Evolutionary conservation across 2,797 vertebrate genomes (phyloP), one percentile per base, ranked within the genome.

Genomic region (Oophaga sylvatica): DNA sequence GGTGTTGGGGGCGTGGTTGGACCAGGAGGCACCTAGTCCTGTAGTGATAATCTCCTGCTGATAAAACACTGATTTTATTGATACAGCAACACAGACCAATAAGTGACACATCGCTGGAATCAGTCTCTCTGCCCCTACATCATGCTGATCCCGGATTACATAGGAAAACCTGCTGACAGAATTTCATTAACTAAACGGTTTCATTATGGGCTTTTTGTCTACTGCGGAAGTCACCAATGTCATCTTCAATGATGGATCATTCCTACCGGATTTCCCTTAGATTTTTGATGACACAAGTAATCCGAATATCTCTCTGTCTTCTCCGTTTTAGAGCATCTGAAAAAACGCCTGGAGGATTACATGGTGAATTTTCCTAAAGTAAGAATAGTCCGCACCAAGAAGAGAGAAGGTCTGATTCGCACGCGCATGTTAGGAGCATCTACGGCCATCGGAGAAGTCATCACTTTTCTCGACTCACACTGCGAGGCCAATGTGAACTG

Each of bases 401-500:
- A 97, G 91, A 95, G 98, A 75, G 98, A 99, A 86, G 98, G 98
- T 19, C 94, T 99, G 75, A 99, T 99, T 93, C 91, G 98, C 87
- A 99, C 98, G 0, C 96, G 98, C 1, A 96, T 99, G 93, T 93
- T 99, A 60, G 98, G 98, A 7, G 98, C 98, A 20, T 93, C 93
- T 0, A 94, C 94, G 0, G 97, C 98, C 0, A 95, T 91, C 26
- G 98, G 98, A 65, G 96, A 97, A 0, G 98, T 99, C 92, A 97
- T 99, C 94, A 99, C 98, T 1, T 99, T 98, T 94, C 94, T 99
- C 90, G 98, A 99, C 90, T 99, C 98, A 0, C 98, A 99, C 90
- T 99, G 98, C 0, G 98, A 99, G 91, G 95, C 98, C 92, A 99
- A 99, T 0, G 94, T 99, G 90, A 99, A 99, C 95, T 99, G 98